Base-by-base conservation (phyloP, 1,140 invertebrate genomes). In the Solen grandis region DNA sequence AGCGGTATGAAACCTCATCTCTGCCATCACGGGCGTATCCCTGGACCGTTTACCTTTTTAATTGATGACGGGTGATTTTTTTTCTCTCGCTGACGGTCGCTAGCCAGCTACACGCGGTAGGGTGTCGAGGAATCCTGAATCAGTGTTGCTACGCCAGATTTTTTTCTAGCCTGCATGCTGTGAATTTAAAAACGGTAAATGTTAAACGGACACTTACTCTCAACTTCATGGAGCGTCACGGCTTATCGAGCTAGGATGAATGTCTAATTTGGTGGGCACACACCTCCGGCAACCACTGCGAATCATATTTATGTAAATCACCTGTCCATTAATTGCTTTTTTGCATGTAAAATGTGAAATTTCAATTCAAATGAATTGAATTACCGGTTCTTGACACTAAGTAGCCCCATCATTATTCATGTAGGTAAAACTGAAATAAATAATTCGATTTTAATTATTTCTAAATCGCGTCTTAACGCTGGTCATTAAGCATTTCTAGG, bases 361-460 rank as follows among this genome's bases (percentile, higher is more conserved):
- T 68, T 78, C 54, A 25, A 55, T 55, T 63, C 65, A 78, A 78
- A 65, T 60, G 75, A 78, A 78, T 78, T 55, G 66, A 60, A 78
- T 78, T 66, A 78, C 41, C 36, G n/a, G 5, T 22, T 65, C 41
- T 68, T 78, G 75, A 78, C 75, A 78, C 75, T 78, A 78, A 78
- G 36, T 78, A 78, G 75, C 8, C 52, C 22, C 22, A 69, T 78
- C 33, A 66, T 66, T 78, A 78, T 78, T 78, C 75, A 38, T 69
- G 63, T 78, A 35, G 54, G 52, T 68, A 54, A 46, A 69, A 68
- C 50, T 55, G 50, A 69, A 78, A 78, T 78, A 69, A 68, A 65
- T 78, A 78, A 77, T 50, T 68, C 54, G 29, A 31, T 59, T n/a
- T 36, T 78, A 78, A 78, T 78, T 78, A 78, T 68, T n/a, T 69